Percentiles rank a stretch among this genome's conserved stretches.
Conservation (phyloP, 2,888 invertebrate species). For the Drosophila mimica region DNA sequence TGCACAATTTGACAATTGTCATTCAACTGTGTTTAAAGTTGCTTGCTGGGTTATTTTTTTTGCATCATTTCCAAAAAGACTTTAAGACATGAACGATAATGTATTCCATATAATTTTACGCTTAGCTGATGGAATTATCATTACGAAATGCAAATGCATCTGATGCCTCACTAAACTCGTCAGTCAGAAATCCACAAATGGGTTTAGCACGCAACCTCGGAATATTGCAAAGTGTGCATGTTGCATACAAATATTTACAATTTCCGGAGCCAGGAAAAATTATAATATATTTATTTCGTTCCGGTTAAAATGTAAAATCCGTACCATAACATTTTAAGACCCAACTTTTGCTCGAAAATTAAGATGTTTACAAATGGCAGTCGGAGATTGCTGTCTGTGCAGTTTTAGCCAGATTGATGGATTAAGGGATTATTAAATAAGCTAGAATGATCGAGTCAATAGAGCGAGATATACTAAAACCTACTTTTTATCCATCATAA, state of each 20-base stretch:
- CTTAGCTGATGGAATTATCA: conserved; percentile 7
- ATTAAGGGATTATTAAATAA: not conserved
- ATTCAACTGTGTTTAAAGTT: not conserved
- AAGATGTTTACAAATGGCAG: not conserved
- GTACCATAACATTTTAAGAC: conserved; percentile 11
- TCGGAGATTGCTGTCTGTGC: not conserved
- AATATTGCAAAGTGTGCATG: not conserved
- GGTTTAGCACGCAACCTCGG: conserved; percentile 13
- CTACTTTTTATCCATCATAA: not conserved
- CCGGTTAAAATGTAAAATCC: conserved; percentile 45
- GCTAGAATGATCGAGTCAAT: not conserved
- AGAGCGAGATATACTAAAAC: not conserved
- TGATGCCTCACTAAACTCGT: conserved; percentile 51
- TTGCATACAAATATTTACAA: conserved; percentile 8
- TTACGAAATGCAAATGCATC: conserved; percentile 53
- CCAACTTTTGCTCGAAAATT: not conserved
- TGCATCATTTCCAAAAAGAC: not conserved
- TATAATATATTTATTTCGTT: conserved; percentile 46
- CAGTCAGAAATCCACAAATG: conserved; percentile 27
- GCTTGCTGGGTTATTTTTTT: not conserved
- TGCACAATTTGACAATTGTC: not conserved
- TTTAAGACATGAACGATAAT: conserved; percentile 2
- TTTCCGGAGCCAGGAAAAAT: conserved; percentile 21
- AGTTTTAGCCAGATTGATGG: not conserved
- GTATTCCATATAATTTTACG: not conserved